Evolutionary conservation across 1,140 invertebrate species (phyloP).

Genomic region (Drosophila parabipectinata): DNA sequence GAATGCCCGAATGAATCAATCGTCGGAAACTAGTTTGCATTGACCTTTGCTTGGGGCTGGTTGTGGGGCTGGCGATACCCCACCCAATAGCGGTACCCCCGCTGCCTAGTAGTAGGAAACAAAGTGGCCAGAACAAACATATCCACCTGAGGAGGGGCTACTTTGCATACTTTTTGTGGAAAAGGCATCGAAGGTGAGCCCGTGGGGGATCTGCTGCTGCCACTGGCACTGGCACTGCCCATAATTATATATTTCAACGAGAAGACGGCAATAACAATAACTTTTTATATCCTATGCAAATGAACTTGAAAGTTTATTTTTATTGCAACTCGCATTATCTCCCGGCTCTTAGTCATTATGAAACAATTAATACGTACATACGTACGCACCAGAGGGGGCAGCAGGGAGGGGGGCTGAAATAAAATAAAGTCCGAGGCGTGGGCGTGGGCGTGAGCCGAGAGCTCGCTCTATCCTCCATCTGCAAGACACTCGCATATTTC

Average conservation of each 20-base stretch:
- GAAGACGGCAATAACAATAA: constrained; percentile 52
- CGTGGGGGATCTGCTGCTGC: neutral
- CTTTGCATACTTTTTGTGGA: constrained; percentile 3
- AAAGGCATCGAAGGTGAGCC: constrained; percentile 12
- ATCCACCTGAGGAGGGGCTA: too few relatives aligned
- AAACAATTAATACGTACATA: constrained; percentile 31
- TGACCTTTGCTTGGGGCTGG: constrained; percentile 28
- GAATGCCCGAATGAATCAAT: constrained; percentile 34
- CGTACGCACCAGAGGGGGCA: neutral
- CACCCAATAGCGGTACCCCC: too few relatives aligned
- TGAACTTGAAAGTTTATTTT: constrained; percentile 59
- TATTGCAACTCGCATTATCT: constrained; percentile 35
- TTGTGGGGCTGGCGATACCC: too few relatives aligned
- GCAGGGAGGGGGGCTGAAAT: neutral
- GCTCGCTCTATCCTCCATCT: constrained; percentile 14
- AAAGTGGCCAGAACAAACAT: too few relatives aligned
- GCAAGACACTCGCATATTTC: constrained; percentile 48
- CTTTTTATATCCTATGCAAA: constrained; percentile 56
- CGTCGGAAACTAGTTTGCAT: constrained; percentile 34
- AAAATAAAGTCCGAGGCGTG: constrained; percentile 16
- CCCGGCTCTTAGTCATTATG: constrained; percentile 46
- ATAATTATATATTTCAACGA: constrained; percentile 31
- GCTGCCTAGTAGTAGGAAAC: too few relatives aligned
- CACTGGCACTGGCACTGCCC: neutral
- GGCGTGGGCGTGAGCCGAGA: constrained; percentile 6